phyloP scores from a whole-genome alignment of 2,888 invertebrate genomes.

The Ceraclea dissimilis region DNA sequence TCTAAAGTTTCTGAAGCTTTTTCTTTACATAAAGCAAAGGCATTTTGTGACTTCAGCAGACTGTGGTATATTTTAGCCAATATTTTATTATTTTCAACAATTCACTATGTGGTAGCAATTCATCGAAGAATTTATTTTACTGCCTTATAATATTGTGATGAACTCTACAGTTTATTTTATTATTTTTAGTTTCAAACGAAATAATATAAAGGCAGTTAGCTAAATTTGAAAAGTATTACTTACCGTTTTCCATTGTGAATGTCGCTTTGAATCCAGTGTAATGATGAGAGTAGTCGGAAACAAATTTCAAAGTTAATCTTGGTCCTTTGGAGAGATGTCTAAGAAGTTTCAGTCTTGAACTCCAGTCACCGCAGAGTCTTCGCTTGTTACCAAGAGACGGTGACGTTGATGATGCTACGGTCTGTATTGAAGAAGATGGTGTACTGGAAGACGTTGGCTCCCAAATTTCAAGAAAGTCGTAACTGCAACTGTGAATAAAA shows the following conservation, averaged over 20 bases:
- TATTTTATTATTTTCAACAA: too few relatives aligned
- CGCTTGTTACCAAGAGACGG: conserved; percentile 39
- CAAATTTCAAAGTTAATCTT: conserved; percentile 58
- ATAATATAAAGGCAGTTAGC: not conserved
- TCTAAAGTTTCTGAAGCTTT: too few relatives aligned
- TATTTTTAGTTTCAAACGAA: not conserved
- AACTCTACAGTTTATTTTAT: too few relatives aligned
- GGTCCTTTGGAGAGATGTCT: conserved; percentile 56
- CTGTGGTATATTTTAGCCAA: too few relatives aligned
- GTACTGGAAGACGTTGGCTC: conserved; percentile 33
- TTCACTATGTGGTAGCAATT: too few relatives aligned
- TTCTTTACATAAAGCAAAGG: too few relatives aligned
- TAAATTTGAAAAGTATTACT: too few relatives aligned
- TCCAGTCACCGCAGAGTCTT: conserved; percentile 74
- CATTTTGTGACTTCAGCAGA: too few relatives aligned
- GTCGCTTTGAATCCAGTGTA: conserved; percentile 68
- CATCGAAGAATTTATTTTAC: too few relatives aligned
- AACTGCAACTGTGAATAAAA: conserved; percentile 58
- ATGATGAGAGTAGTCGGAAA: conserved; percentile 70
- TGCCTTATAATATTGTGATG: too few relatives aligned
- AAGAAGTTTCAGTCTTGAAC: conserved; percentile 64
- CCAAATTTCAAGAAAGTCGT: conserved; percentile 67
- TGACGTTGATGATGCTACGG: conserved; percentile 35
- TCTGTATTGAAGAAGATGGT: conserved; percentile 23
- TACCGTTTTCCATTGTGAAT: conserved; percentile 66